Evolutionary conservation across 1,140 invertebrate genomes (phyloP), one percentile per base, ranked within the genome.

Genomic region (Heterodera carotae): DNA sequence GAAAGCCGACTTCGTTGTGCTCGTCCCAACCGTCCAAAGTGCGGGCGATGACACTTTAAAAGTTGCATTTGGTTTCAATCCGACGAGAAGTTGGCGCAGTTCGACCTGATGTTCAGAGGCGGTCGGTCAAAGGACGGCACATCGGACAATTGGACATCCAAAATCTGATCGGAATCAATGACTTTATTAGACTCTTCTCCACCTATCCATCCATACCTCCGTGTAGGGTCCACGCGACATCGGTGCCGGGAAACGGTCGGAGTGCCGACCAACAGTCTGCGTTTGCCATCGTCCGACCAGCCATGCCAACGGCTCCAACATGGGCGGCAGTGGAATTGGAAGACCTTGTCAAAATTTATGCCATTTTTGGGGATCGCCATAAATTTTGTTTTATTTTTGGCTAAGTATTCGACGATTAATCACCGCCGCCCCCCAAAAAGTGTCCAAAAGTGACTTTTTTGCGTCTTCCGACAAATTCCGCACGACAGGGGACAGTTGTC

Each of bases 401-500:
- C n/a, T n/a, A n/a, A n/a, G n/a, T n/a, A n/a, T n/a, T n/a, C n/a
- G n/a, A n/a, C n/a, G n/a, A n/a, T n/a, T n/a, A n/a, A n/a, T n/a
- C n/a, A n/a, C n/a, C n/a, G n/a, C n/a, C n/a, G n/a, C n/a, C n/a
- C n/a, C n/a, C n/a, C n/a, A n/a, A n/a, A n/a, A n/a, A n/a, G n/a
- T n/a, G 27, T 34, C 25, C 8, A 74, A 6, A 15, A 76, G 33
- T 33, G 6, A 75, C 84, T 76, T 76, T 75, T 80, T 18, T 80
- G 79, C 18, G 75, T 76, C 56, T 33, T 75, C 10, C 33, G n/a
- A 53, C 84, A 86, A 22, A 69, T 25, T 60, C 82, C 80, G 76
- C 84, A 86, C 2, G 84, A 76, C 4, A 81, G 25, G 10, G 85
- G 79, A 64, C 84, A 86, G 69, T 86, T 86, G 72, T 86, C 84